A percentile compares a stretch with the other conserved stretches of the same genome.
These are phyloP conservation scores for Daktulosphaira vitifoliae DNA, from an alignment of 1,140 invertebrate species.

Conservation along the genomic window DNA sequence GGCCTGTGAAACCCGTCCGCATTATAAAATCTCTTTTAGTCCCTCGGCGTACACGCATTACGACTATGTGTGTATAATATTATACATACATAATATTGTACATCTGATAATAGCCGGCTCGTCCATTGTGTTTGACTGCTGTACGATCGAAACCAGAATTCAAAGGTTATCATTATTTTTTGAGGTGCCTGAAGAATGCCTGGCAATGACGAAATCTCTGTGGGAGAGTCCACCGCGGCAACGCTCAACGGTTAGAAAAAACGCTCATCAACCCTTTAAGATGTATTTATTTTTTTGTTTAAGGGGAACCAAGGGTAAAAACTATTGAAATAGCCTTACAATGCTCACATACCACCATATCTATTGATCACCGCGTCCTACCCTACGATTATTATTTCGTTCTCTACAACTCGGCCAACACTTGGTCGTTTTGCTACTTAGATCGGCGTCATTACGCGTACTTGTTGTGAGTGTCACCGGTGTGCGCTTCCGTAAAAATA, in stretches of 20 bases:
- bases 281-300: neutral
- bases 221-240: neutral
- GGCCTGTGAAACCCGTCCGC: neutral
- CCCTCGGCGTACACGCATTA: neutral
- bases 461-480: too few species aligned
- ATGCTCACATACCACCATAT: neutral
- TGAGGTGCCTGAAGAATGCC: too few species aligned
- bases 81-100: constrained; percentile 3
- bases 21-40: too few species aligned
- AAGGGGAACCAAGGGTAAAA: neutral
- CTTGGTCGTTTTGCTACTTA: too few species aligned
- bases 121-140: too few species aligned
- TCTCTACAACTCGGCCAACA: neutral
- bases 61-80: too few species aligned
- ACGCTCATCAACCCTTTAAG: constrained; percentile 19
- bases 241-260: constrained; percentile 21
- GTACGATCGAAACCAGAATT: too few species aligned
- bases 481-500: too few species aligned
- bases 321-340: neutral
- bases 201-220: constrained; percentile 3
- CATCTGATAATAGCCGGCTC: too few species aligned
- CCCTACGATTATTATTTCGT: neutral
- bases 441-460: too few species aligned
- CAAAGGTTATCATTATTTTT: too few species aligned
- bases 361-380: neutral